phyloP scores from a whole-genome alignment of 2,113 vertebrate genomes.

The Ascaphus truei region DNA sequence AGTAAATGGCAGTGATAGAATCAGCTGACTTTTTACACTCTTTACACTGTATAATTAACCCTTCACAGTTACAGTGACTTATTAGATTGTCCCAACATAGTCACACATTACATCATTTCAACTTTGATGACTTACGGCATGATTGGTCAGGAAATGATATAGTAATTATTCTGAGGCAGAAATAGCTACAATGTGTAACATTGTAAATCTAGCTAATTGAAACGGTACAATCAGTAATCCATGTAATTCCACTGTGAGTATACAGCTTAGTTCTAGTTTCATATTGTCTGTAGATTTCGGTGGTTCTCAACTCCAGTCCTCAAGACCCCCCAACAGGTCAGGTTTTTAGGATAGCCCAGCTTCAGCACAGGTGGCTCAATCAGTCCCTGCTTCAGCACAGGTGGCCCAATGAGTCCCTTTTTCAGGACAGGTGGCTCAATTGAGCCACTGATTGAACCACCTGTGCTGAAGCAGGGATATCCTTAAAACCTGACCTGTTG shows the following conservation, averaged over 20 bases:
- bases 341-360: no score
- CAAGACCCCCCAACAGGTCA: background rate
- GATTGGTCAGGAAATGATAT: slow-evolving; percentile 5
- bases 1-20: background rate
- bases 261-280: slow-evolving; percentile 4
- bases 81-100: background rate
- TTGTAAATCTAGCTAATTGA: slow-evolving; percentile 43
- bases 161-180: slow-evolving; percentile 32
- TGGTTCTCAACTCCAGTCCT: no score
- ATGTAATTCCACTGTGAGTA: slow-evolving; percentile 41
- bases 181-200: slow-evolving; percentile 1
- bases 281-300: slow-evolving; percentile 22
- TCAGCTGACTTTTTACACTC: background rate
- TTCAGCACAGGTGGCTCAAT: no score
- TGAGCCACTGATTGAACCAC: no score
- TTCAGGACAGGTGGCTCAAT: no score
- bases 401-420: no score
- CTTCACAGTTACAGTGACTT: background rate
- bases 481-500: no score
- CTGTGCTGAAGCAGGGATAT: no score
- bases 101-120: slow-evolving; percentile 8
- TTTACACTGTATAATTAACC: background rate
- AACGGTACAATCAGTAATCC: slow-evolving; percentile 41
- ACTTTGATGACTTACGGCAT: background rate
- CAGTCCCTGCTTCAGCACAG: no score